These are phyloP conservation scores for Plusia festucae DNA, from an alignment of 2,888 invertebrate genomes.

Conservation along the genomic window DNA sequence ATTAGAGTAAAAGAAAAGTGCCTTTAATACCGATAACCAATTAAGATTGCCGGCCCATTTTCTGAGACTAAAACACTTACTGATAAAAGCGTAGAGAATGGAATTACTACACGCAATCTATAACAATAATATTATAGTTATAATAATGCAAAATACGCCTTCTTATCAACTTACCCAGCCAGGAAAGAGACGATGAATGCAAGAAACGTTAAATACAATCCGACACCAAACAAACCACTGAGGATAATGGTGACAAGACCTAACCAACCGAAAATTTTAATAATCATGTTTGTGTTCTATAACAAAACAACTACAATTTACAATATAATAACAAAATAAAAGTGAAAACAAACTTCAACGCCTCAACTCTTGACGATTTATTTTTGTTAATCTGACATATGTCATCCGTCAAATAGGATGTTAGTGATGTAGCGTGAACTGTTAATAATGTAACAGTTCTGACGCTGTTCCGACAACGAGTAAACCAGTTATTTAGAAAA, in stretches of 20 bases:
- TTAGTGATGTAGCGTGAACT: conserved; percentile 23
- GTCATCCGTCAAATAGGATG: conserved; percentile 23
- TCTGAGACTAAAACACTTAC: background rate
- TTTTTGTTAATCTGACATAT: conserved; percentile 54
- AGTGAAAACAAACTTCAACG: conserved; percentile 60
- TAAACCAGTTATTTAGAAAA: too few relatives aligned
- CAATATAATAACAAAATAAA: conserved; percentile 63
- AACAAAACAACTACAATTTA: conserved; percentile 55
- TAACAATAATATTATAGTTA: conserved; percentile 47
- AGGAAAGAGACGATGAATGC: conserved; percentile 81
- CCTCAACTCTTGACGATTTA: conserved; percentile 57
- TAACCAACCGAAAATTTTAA: conserved; percentile 79
- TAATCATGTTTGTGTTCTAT: conserved; percentile 67
- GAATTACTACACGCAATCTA: conserved; percentile 13
- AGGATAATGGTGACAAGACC: conserved; percentile 79
- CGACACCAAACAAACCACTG: conserved; percentile 81
- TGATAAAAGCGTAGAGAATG: conserved; percentile 11
- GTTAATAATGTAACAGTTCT: background rate
- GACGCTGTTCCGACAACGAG: background rate
- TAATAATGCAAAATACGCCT: conserved; percentile 27
- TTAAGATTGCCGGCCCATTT: background rate
- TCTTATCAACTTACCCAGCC: conserved; percentile 77
- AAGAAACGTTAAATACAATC: conserved; percentile 78
- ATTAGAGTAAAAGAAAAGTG: background rate
- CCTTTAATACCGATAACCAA: conserved; percentile 17